Conservation (phyloP, 1,140 invertebrate species). For the Drosophila trapezifrons region DNA sequence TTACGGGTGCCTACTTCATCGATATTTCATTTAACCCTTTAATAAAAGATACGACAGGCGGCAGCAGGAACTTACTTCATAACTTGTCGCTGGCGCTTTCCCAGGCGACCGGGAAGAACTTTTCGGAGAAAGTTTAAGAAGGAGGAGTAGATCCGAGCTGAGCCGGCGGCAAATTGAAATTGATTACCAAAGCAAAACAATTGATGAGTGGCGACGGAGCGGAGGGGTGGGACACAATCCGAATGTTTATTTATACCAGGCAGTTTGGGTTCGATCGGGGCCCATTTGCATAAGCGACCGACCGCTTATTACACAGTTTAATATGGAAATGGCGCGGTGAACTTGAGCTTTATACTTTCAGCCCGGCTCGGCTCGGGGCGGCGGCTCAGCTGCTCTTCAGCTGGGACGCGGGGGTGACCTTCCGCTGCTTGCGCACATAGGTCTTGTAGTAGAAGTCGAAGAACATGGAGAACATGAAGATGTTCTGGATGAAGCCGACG, state of each 20-base stretch:
- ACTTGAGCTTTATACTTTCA: slow-evolving; percentile 36
- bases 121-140: slow-evolving; percentile 10
- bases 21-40: slow-evolving; percentile 55
- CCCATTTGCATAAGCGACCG: slow-evolving; percentile 56
- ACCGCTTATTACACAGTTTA: slow-evolving; percentile 50
- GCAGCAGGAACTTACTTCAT: slow-evolving; percentile 33
- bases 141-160: background rate
- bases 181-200: slow-evolving; percentile 50
- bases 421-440: slow-evolving; percentile 52
- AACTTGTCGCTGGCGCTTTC: slow-evolving; percentile 28
- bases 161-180: slow-evolving; percentile 52
- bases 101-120: slow-evolving; percentile 16
- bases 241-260: slow-evolving; percentile 71
- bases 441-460: slow-evolving; percentile 78
- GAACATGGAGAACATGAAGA: slow-evolving; percentile 81
- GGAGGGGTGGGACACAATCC: slow-evolving; percentile 15
- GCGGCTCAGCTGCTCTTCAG: slow-evolving; percentile 50
- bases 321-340: slow-evolving; percentile 44
- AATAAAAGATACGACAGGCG: slow-evolving; percentile 29
- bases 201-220: slow-evolving; percentile 21
- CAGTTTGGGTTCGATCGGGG: slow-evolving; percentile 28
- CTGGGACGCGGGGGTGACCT: slow-evolving; percentile 6
- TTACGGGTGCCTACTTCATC: slow-evolving; percentile 45
- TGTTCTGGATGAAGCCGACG: slow-evolving; percentile 70
- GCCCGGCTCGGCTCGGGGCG: background rate